Conservation (phyloP, 2,797 vertebrate species). For the Hydrolagus colliei region DNA sequence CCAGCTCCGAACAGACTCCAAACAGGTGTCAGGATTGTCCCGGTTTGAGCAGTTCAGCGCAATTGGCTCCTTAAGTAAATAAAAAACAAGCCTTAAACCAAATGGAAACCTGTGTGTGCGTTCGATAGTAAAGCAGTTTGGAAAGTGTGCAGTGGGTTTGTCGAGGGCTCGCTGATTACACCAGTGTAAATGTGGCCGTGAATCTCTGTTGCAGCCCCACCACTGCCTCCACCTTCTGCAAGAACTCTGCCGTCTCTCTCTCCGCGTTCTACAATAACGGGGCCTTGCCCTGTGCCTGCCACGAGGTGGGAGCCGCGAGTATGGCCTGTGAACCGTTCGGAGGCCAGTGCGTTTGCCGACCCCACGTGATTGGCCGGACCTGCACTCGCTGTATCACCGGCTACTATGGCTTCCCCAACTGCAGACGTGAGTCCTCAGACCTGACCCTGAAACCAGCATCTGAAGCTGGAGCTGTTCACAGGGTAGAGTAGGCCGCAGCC, state of each 20-base stretch:
- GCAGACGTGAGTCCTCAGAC: constrained; percentile 70
- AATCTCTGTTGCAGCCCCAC: constrained; percentile 54
- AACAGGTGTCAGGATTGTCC: too few relatives aligned
- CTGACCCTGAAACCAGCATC: neutral
- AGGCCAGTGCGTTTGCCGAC: constrained; percentile 77
- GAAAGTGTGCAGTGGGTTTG: neutral
- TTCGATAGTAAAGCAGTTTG: neutral
- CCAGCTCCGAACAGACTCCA: too few relatives aligned
- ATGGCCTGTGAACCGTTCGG: constrained; percentile 73
- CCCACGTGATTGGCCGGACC: constrained; percentile 81
- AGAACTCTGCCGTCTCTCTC: constrained; percentile 67
- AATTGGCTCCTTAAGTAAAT: neutral
- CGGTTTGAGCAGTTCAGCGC: too few relatives aligned
- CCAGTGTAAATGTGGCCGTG: neutral
- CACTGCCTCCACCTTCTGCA: constrained; percentile 70
- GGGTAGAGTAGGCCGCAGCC: neutral
- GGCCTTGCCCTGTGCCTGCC: constrained; percentile 75
- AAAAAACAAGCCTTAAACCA: too few relatives aligned
- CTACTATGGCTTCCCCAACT: constrained; percentile 89
- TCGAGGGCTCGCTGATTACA: neutral
- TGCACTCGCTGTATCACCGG: constrained; percentile 87
- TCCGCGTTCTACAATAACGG: constrained; percentile 91
- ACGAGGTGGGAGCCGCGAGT: constrained; percentile 71
- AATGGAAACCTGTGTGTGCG: neutral
- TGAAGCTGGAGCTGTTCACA: neutral